Percentiles rank a stretch among this genome's conserved stretches.
Evolutionary conservation across 2,888 invertebrate species (phyloP).

Genomic region (Drosophila borealis): DNA sequence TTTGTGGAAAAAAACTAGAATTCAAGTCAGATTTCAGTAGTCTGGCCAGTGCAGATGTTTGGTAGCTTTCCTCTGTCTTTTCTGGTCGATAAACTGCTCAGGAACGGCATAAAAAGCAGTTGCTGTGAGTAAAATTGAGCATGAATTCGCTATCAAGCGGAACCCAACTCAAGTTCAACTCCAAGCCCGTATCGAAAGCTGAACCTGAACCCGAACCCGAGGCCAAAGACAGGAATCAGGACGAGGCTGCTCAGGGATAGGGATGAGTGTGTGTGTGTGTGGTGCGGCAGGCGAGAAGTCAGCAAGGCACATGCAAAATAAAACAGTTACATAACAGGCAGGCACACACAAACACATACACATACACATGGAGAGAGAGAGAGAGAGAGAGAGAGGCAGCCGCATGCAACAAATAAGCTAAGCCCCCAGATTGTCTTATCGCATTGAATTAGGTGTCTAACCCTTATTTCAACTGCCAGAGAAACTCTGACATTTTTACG

Average conservation of each 20-base stretch:
- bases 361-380: constrained; percentile 1
- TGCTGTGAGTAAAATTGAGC: constrained; percentile 35
- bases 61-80: too few relatives aligned
- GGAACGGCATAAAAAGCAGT: constrained; percentile 30
- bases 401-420: constrained; percentile 68
- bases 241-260: neutral
- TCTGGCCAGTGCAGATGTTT: neutral
- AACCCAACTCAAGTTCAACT: constrained; percentile 46
- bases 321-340: constrained; percentile 39
- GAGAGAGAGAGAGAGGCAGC: constrained; percentile 3
- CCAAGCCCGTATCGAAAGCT: constrained; percentile 10
- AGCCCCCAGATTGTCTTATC: constrained; percentile 68
- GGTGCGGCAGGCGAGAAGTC: constrained; percentile 41
- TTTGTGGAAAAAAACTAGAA: neutral
- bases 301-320: constrained; percentile 53
- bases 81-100: constrained; percentile 3
- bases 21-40: neutral
- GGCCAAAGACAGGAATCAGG: constrained; percentile 20
- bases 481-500: constrained; percentile 67
- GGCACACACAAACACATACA: constrained; percentile 11
- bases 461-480: constrained; percentile 66
- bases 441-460: constrained; percentile 70
- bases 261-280: too few relatives aligned
- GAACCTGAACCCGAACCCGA: constrained; percentile 18
- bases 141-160: constrained; percentile 39